These are phyloP conservation scores for Drosophila sordidula DNA, from an alignment of 2,888 invertebrate species.

Conservation along the genomic window DNA sequence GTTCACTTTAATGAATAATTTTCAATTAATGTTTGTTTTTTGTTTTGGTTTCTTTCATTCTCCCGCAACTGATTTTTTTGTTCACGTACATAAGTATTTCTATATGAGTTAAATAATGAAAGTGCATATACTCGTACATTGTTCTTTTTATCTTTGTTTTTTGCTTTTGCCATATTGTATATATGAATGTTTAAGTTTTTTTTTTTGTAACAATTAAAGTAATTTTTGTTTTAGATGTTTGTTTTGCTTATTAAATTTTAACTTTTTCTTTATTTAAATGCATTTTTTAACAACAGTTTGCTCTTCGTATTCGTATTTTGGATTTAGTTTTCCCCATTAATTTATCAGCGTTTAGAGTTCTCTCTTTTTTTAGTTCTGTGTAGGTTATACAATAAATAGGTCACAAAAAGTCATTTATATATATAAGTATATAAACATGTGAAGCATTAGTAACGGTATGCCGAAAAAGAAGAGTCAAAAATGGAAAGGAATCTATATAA, in stretches of 20 bases:
- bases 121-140: slow-evolving; percentile 56
- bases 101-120: slow-evolving; percentile 64
- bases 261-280: slow-evolving; percentile 61
- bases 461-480: slow-evolving; percentile 43
- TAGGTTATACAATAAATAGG: slow-evolving; percentile 53
- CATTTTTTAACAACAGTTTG: slow-evolving; percentile 68
- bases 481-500: slow-evolving; percentile 46
- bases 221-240: slow-evolving; percentile 21
- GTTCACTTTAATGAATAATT: slow-evolving; percentile 73
- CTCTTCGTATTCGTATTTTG: slow-evolving; percentile 31
- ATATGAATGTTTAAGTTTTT: slow-evolving; percentile 60
- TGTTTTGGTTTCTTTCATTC: slow-evolving; percentile 13
- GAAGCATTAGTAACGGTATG: slow-evolving; percentile 44
- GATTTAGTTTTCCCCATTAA: slow-evolving; percentile 15
- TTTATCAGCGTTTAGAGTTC: slow-evolving; percentile 18
- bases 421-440: slow-evolving; percentile 35
- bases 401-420: slow-evolving; percentile 47
- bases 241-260: slow-evolving; percentile 45
- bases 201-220: slow-evolving; percentile 50
- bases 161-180: slow-evolving; percentile 25
- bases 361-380: slow-evolving; percentile 35
- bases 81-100: slow-evolving; percentile 32
- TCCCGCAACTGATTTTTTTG: slow-evolving; percentile 29
- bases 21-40: slow-evolving; percentile 60
- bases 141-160: slow-evolving; percentile 24